A percentile compares a stretch with the other conserved stretches of the same genome.
phyloP scores from a whole-genome alignment of 2,113 vertebrate genomes.

The Montifringilla adamsi region DNA sequence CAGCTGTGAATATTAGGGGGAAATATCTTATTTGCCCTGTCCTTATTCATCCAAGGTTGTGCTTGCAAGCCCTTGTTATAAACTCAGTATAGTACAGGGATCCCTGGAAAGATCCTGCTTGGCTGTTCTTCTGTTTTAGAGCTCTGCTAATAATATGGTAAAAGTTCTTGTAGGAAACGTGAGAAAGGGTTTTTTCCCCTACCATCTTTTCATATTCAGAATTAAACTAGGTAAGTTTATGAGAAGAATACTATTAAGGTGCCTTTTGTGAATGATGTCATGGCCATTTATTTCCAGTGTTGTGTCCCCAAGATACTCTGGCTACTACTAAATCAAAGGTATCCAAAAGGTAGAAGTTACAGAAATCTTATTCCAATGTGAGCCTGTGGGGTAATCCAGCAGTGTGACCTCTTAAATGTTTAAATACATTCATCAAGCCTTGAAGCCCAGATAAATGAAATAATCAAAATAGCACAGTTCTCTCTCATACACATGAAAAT shows the following conservation, averaged over 20 bases:
- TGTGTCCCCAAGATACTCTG: neutral
- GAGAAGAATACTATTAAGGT: neutral
- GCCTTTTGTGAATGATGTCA: neutral
- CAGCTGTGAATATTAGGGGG: neutral
- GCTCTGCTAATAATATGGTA: neutral
- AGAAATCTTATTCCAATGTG: neutral
- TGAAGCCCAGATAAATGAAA: neutral
- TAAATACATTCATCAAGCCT: neutral
- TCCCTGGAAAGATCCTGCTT: neutral
- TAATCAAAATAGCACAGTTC: neutral
- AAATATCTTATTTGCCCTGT: neutral
- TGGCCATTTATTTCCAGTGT: neutral
- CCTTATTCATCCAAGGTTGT: neutral
- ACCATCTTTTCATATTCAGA: neutral
- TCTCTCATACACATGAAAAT: neutral
- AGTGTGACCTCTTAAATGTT: neutral
- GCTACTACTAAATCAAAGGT: neutral
- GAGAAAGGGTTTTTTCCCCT: neutral
- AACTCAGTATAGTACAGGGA: neutral
- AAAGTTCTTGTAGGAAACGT: neutral
- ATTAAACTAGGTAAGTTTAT: neutral
- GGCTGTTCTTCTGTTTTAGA: neutral
- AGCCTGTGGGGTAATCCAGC: neutral
- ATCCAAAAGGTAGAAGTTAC: neutral
- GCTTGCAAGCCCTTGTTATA: neutral